A percentile compares a stretch with the other conserved stretches of the same genome.
These are phyloP conservation scores for Eristalinus sepulchralis DNA, from an alignment of 2,888 invertebrate species.

Conservation along the genomic window DNA sequence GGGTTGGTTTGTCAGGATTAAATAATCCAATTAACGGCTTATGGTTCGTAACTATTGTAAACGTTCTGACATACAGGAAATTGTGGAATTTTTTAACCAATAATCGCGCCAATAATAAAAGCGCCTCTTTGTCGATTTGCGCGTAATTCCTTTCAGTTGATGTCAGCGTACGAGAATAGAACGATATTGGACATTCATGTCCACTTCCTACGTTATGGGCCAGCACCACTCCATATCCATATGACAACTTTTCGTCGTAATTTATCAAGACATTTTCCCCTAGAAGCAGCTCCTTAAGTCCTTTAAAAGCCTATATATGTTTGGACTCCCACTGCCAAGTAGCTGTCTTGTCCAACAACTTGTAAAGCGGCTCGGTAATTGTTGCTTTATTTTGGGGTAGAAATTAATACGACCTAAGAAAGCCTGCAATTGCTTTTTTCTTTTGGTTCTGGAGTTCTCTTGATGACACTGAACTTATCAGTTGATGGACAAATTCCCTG, in stretches of 20 bases:
- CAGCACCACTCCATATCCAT: not conserved
- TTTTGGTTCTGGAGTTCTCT: not conserved
- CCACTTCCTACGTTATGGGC: not conserved
- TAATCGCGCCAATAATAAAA: too few relatives aligned
- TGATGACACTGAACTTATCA: not conserved
- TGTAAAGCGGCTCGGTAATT: not conserved
- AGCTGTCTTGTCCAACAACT: not conserved
- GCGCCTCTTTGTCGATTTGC: slow-evolving; percentile 9
- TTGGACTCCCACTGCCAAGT: not conserved
- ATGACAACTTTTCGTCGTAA: not conserved
- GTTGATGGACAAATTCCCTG: slow-evolving; percentile 3
- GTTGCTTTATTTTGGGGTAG: not conserved
- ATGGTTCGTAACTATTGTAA: not conserved
- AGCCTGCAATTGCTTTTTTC: slow-evolving; percentile 15
- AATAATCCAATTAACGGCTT: not conserved
- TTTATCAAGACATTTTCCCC: slow-evolving; percentile 1
- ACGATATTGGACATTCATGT: not conserved
- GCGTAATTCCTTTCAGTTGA: slow-evolving; percentile 9
- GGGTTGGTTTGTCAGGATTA: not conserved
- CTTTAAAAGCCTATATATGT: not conserved
- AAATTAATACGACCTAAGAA: not conserved
- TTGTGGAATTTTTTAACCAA: not conserved
- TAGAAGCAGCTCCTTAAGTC: not conserved
- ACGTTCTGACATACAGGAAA: not conserved
- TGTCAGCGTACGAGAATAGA: slow-evolving; percentile 1